Percentiles rank a stretch among this genome's conserved stretches.
These are phyloP conservation scores for Muscicapa striata DNA, from an alignment of 2,797 vertebrate genomes.

Conservation along the genomic window DNA sequence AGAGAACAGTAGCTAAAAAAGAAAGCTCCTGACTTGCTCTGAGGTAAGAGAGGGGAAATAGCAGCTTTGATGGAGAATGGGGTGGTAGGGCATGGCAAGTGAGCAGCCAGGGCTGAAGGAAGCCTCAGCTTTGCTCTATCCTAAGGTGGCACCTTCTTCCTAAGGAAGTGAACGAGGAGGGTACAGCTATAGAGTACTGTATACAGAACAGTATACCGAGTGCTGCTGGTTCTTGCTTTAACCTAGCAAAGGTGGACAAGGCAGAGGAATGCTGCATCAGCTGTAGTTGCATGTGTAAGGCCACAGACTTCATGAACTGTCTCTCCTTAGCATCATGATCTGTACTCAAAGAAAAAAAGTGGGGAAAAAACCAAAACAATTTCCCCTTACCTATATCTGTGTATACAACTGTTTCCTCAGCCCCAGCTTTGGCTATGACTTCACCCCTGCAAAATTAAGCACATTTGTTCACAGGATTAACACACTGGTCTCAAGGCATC, in stretches of 20 bases:
- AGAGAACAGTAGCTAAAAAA: neutral
- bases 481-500: neutral
- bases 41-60: neutral
- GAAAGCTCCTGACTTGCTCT: neutral
- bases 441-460: constrained; percentile 88
- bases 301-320: neutral
- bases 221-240: neutral
- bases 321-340: neutral
- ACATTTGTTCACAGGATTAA: constrained; percentile 18
- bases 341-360: neutral
- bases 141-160: neutral
- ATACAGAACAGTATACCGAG: neutral
- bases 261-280: neutral
- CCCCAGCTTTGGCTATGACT: constrained; percentile 86
- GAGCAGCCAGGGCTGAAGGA: neutral
- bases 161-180: neutral
- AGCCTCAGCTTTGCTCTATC: neutral
- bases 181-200: neutral
- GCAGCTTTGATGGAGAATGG: neutral
- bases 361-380: neutral
- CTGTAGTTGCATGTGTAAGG: neutral
- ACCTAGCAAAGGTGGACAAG: neutral
- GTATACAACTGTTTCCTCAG: constrained; percentile 85
- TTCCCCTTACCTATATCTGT: constrained; percentile 89
- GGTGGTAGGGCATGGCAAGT: neutral